Conservation (phyloP, 2,113 vertebrate genomes). For the Xiphophorus hellerii region DNA sequence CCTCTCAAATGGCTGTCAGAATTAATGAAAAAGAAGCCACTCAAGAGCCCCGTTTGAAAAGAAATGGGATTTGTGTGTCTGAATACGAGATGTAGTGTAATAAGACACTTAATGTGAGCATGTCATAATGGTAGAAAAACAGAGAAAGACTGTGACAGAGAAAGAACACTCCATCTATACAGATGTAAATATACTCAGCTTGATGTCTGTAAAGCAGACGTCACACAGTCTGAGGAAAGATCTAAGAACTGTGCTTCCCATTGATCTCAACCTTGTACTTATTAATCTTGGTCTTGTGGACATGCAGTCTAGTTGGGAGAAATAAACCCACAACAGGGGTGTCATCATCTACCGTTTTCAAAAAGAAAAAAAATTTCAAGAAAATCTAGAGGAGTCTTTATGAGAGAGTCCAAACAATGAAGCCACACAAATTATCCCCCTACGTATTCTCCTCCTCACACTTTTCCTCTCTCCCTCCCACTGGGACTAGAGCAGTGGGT, state of each 20-base stretch:
- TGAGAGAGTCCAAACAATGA: conserved; percentile 34
- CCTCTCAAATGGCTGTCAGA: conserved; percentile 55
- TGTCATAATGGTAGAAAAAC: conserved; percentile 30
- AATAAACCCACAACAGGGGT: conserved; percentile 43
- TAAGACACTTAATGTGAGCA: conserved; percentile 36
- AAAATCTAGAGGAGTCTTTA: conserved; percentile 21
- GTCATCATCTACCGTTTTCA: conserved; percentile 50
- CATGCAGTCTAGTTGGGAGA: conserved; percentile 16
- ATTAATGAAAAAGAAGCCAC: conserved; percentile 57
- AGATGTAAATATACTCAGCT: conserved; percentile 40
- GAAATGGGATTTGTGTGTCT: conserved; percentile 51
- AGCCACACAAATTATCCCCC: conserved; percentile 34
- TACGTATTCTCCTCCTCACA: conserved; percentile 32
- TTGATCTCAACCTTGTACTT: conserved; percentile 39
- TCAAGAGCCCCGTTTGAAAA: conserved; percentile 48
- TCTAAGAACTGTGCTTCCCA: conserved; percentile 13
- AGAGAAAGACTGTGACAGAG: conserved; percentile 5
- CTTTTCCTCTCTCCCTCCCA: conserved; percentile 32
- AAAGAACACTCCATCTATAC: conserved; percentile 4
- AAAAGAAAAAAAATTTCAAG: conserved; percentile 19
- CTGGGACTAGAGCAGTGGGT: conserved; percentile 38
- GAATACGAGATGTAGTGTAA: conserved; percentile 36
- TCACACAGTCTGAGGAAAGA: conserved; percentile 33
- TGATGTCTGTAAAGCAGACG: conserved; percentile 23
- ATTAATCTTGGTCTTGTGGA: conserved; percentile 16